Base-by-base conservation (phyloP, 2,888 invertebrate species). In the Masnerella sp. region DNA sequence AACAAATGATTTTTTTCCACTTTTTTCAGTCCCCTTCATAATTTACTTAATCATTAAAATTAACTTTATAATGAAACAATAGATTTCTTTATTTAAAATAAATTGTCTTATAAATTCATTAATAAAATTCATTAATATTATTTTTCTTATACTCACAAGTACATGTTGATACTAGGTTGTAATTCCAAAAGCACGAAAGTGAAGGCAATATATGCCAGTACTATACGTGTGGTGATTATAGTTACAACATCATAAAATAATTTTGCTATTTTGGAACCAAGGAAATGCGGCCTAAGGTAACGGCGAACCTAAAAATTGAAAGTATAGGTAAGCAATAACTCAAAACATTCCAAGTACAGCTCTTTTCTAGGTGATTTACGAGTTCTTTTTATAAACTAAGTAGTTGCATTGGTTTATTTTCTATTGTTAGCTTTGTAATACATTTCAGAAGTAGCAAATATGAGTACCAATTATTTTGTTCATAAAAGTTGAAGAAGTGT, bases 131-230 rank as follows among this genome's bases (percentile, higher is more conserved):
- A 4, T 2, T 40, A 2, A 3, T 2, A n/a, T 28, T 28, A 28
- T 28, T n/a, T 28, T n/a, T 2, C 1, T 28, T 56, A 28, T 58
- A 64, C 92, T 90, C 89, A 97, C 96, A 92, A 91, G 88, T 94
- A 96, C 80, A 96, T 89, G 62, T 90, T 90, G 59, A 96, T 88
- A 81, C 93, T 92, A 28, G 95, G 92, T 86, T 91, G 90, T 79
- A 97, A 92, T 84, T 97, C 95, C 82, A 98, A 91, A 74, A 98
- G 89, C 71, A 98, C 93, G 88, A 99, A 99, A 77, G 96, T 95
- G 87, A 96, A 96, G 40, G 96, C 95, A 56, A 95, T 90, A 86
- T 98, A 98, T 25, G 95, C 94, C 91, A 98, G 92, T 70, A 94
- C 91, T 47, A 97, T 86, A 79, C 97, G 92, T 14, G 97, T 97